Percentiles rank a stretch among this genome's conserved stretches.
phyloP scores from a whole-genome alignment of 1,140 invertebrate genomes.

The Diabrotica virgifera region DNA sequence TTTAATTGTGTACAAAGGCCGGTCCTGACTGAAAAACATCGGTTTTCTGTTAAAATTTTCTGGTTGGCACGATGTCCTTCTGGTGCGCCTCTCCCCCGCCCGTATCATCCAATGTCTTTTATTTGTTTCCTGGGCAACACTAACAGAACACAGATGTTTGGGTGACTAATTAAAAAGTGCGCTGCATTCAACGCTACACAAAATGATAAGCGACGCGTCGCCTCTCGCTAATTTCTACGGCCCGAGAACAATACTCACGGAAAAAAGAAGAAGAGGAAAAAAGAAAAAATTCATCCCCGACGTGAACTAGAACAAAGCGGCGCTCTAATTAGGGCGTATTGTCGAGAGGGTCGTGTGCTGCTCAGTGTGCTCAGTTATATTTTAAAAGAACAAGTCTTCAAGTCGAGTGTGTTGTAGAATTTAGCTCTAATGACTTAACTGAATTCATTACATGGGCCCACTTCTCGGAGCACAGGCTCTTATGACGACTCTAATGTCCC shows the following conservation, averaged over 20 bases:
- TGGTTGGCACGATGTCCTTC: neutral
- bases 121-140: neutral
- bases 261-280: constrained; percentile 9
- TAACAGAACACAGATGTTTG: constrained; percentile 4
- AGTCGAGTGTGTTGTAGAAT: constrained; percentile 25
- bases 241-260: constrained; percentile 32
- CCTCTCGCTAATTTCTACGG: constrained; percentile 36
- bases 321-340: constrained; percentile 40
- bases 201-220: constrained; percentile 33
- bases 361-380: constrained; percentile 30
- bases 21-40: neutral
- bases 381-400: constrained; percentile 32
- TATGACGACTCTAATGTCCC: constrained; percentile 3
- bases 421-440: constrained; percentile 28
- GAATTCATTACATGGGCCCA: constrained; percentile 26
- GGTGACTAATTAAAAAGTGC: constrained; percentile 39
- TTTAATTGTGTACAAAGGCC: too few relatives aligned
- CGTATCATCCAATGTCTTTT: neutral
- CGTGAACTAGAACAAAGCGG: constrained; percentile 38
- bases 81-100: neutral
- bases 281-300: neutral
- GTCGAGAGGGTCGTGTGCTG: constrained; percentile 29
- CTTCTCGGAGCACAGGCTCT: too few relatives aligned
- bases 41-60: constrained; percentile 1
- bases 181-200: constrained; percentile 24